phyloP scores from a whole-genome alignment of 2,113 vertebrate species.

The Chlamydotis undulata region DNA sequence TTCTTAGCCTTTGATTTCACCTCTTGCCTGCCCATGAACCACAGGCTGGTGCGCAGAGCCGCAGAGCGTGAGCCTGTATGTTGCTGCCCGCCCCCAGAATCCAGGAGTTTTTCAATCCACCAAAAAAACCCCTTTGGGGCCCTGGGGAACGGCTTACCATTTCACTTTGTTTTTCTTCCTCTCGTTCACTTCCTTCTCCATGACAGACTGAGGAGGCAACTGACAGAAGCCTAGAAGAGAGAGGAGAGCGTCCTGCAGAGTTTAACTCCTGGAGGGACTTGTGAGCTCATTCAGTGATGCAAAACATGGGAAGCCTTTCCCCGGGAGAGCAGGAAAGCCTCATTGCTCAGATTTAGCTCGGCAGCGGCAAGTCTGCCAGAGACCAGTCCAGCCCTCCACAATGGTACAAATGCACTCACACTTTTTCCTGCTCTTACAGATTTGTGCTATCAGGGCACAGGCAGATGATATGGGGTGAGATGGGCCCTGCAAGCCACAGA shows the following conservation, averaged over 20 bases:
- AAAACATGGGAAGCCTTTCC: not conserved
- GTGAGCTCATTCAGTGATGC: not conserved
- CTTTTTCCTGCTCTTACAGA: not conserved
- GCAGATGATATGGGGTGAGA: not conserved
- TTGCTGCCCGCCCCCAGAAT: not conserved
- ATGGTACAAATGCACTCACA: not conserved
- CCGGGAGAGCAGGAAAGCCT: not conserved
- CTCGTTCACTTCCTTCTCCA: constrained; percentile 64
- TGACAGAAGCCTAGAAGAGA: constrained; percentile 54
- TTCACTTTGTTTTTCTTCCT: constrained; percentile 44
- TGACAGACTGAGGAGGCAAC: constrained; percentile 59
- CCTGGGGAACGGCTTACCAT: constrained; percentile 21
- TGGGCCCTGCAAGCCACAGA: not conserved
- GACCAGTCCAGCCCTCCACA: not conserved
- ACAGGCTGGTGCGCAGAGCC: not conserved
- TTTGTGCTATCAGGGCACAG: not conserved
- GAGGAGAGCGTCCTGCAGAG: fast-evolving
- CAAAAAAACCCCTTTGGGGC: fast-evolving
- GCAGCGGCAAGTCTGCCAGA: not conserved
- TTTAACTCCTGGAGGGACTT: not conserved
- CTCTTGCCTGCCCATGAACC: not conserved
- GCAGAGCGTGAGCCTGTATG: not conserved
- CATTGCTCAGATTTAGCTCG: not conserved
- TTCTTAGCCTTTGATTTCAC: not conserved
- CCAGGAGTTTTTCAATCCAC: not conserved